Evolutionary conservation across 2,797 vertebrate genomes (phyloP).

Genomic region (Merluccius polli): DNA sequence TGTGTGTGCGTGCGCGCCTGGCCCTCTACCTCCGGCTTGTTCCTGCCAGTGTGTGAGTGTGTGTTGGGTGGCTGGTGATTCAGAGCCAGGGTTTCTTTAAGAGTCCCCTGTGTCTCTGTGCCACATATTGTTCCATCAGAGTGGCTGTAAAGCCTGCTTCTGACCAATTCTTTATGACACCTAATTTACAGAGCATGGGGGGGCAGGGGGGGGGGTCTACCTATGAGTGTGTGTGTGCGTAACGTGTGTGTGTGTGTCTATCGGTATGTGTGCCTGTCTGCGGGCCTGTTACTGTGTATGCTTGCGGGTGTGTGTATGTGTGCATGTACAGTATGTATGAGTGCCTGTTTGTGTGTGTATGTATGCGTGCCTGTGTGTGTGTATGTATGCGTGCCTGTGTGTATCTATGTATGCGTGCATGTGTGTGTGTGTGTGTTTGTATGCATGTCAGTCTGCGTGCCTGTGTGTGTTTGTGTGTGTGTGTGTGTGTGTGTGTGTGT

Average conservation of each 20-base stretch:
- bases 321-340: neutral
- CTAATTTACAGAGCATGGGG: slow-evolving; percentile 53
- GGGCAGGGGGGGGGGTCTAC: slow-evolving; percentile 23
- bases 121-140: slow-evolving; percentile 48
- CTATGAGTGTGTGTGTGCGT: neutral
- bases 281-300: too few relatives aligned
- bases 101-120: slow-evolving; percentile 28
- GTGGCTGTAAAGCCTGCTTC: slow-evolving; percentile 32
- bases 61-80: slow-evolving; percentile 34
- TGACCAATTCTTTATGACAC: slow-evolving; percentile 44
- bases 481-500: neutral
- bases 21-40: neutral
- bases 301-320: too few relatives aligned
- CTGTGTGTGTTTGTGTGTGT: neutral
- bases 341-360: neutral
- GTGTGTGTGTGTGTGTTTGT: neutral
- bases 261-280: neutral
- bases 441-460: neutral
- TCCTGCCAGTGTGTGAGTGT: neutral
- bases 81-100: slow-evolving; percentile 44
- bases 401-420: neutral
- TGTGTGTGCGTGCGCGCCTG: neutral
- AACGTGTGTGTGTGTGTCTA: neutral
- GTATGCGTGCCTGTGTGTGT: neutral
- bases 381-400: too few relatives aligned